These are phyloP conservation scores for Campoletis sonorensis DNA, from an alignment of 1,140 invertebrate species.

Conservation along the genomic window DNA sequence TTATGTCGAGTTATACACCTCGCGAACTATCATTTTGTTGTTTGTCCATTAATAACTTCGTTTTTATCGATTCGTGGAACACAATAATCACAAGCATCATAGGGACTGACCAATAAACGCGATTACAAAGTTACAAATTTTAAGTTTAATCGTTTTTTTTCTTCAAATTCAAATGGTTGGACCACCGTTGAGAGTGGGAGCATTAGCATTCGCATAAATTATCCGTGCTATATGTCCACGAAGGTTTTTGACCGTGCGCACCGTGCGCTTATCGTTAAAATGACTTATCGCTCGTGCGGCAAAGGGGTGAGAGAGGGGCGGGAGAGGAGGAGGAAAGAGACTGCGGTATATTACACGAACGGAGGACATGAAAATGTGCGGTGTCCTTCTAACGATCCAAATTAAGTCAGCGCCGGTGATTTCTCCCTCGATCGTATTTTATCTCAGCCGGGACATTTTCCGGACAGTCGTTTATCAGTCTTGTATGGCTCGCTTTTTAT, in stretches of 20 bases:
- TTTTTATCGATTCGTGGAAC: background rate
- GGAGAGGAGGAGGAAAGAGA: background rate
- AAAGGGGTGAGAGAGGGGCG: background rate
- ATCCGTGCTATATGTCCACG: conserved; percentile 53
- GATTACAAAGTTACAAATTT: background rate
- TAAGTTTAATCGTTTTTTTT: conserved; percentile 6
- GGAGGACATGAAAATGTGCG: conserved; percentile 47
- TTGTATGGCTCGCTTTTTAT: conserved; percentile 27
- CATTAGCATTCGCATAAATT: conserved; percentile 51
- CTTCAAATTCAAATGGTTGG: conserved; percentile 11
- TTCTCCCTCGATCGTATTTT: conserved; percentile 67
- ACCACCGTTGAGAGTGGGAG: conserved; percentile 26
- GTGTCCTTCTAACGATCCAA: conserved; percentile 63
- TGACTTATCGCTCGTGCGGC: conserved; percentile 68
- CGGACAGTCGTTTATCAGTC: conserved; percentile 47
- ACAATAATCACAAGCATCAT: background rate
- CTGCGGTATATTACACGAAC: conserved; percentile 53
- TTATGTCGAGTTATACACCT: no score
- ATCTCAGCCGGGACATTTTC: conserved; percentile 56
- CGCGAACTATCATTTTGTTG: background rate
- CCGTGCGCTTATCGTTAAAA: conserved; percentile 69
- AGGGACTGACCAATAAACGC: background rate
- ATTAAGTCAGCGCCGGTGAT: conserved; percentile 62
- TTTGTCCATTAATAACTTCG: background rate
- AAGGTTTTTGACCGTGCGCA: conserved; percentile 48